Base-by-base conservation (phyloP, 1,140 invertebrate species). In the Aphidius gifuensis region DNA sequence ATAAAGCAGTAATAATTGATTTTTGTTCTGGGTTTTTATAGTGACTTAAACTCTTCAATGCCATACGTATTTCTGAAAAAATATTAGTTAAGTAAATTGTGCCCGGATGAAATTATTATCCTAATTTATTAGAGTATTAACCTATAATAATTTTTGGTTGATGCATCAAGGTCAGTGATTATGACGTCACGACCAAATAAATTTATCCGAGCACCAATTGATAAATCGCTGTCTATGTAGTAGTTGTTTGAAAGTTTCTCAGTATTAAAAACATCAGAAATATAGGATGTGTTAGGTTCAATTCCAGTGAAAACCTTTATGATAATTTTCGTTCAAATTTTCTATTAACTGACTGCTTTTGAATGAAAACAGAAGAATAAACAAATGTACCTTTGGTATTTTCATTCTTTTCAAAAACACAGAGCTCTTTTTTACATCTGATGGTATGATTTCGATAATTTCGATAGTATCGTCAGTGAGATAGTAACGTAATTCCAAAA, bases 401-500 rank as follows among this genome's bases (percentile, higher is more conserved):
- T 90, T 91, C 65, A 85, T 86, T 60, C 90, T 84, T 65, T 85
- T 88, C 21, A 95, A 78, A 63, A 94, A 88, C 66, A 90, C 86
- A 0, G 85, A 83, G 56, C 87, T 87, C 5, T 84, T 84, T 74
- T 92, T 88, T 38, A 84, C 83, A 1, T 90, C 89, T 39, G 87
- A 85, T 4, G 84, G 82, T 60, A 90, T 82, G 3, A 86, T 85
- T 80, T 92, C 93, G 65, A 91, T 88, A 5, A 97, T 88, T 74
- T 97, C 93, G 16, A 97, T 88, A 0, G 92, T 96, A 71, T 94
- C 90, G 75, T 97, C 93, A 0, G 89, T 86, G 9, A 97, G 80
- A 77, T 91, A 96, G 76, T 93, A 97, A 75, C 87, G 84, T 5
- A 94, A 80, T 68, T 91, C 87, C 5, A 93, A 76, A 68, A 90